phyloP scores from a whole-genome alignment of 1,140 invertebrate genomes.

The Brachionus manjavacas region DNA sequence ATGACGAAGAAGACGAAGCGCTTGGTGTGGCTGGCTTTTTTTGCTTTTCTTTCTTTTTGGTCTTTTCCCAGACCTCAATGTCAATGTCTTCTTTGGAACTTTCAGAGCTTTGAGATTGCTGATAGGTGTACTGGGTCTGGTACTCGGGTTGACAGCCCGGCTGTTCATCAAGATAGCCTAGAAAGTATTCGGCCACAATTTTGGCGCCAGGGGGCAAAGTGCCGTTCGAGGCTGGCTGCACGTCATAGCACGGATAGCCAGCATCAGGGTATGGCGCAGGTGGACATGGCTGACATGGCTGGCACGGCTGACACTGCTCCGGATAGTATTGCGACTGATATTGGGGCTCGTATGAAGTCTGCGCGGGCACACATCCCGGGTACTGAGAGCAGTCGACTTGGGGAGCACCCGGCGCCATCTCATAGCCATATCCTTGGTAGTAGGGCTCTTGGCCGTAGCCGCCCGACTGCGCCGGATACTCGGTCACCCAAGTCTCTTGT shows the following conservation, averaged over 20 bases:
- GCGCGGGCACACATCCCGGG: constrained; percentile 1
- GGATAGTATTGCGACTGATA: neutral
- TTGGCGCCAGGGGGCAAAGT: constrained; percentile 39
- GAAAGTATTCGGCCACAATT: constrained; percentile 40
- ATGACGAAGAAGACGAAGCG: neutral
- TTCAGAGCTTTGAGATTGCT: neutral
- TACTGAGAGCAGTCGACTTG: constrained; percentile 29
- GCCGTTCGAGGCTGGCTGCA: neutral
- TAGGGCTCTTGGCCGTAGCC: neutral
- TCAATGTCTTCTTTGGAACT: constrained; percentile 39
- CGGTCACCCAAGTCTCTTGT: neutral
- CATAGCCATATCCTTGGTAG: constrained; percentile 9
- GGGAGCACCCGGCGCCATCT: constrained; percentile 19
- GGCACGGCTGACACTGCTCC: neutral
- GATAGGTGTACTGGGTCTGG: constrained; percentile 20
- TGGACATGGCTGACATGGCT: neutral
- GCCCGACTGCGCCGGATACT: neutral
- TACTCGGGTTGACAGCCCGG: constrained; percentile 5
- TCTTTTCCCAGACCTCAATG: constrained; percentile 41
- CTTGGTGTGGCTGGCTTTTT: neutral
- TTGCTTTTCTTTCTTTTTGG: constrained; percentile 19
- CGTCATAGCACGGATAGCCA: neutral
- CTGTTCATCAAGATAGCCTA: constrained; percentile 34
- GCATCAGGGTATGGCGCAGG: neutral
- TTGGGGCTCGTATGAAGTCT: neutral